These are phyloP conservation scores for Parotocinclus haroldoi DNA, from an alignment of 2,797 vertebrate species.

Conservation along the genomic window DNA sequence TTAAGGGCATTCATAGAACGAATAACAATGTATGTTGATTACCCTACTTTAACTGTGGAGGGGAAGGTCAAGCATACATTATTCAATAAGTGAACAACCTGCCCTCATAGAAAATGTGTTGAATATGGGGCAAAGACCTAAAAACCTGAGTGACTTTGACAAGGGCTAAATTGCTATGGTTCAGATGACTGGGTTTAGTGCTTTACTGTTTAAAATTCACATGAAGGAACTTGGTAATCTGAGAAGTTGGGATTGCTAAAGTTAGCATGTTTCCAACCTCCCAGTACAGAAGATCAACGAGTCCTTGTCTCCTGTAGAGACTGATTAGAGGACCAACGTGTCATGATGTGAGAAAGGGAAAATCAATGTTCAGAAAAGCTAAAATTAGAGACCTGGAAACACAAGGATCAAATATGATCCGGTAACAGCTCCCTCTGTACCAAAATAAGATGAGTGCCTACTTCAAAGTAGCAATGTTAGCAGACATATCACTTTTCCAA, in stretches of 20 bases:
- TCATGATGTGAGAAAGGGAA: conserved; percentile 17
- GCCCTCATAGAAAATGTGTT: too few species aligned
- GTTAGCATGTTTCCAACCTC: conserved; percentile 33
- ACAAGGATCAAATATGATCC: conserved; percentile 34
- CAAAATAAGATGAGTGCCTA: conserved; percentile 19
- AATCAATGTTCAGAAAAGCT: conserved; percentile 42
- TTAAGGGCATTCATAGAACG: too few species aligned
- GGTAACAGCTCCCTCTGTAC: conserved; percentile 15
- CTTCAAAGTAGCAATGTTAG: conserved; percentile 28
- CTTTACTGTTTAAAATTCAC: too few species aligned
- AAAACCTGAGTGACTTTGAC: too few species aligned
- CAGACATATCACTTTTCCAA: conserved; percentile 40
- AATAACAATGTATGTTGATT: too few species aligned
- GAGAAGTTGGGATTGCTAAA: conserved; percentile 26
- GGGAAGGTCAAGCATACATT: too few species aligned
- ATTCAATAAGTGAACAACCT: too few species aligned
- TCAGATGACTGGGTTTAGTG: too few species aligned
- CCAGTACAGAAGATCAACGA: conserved; percentile 11
- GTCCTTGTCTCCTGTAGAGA: conserved; percentile 25
- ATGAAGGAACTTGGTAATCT: conserved; percentile 24
- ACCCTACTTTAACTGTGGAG: too few species aligned
- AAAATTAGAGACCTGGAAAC: conserved; percentile 37
- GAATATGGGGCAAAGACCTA: too few species aligned
- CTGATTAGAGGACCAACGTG: conserved; percentile 27
- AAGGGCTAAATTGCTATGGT: too few species aligned